Evolutionary conservation across 2,113 vertebrate genomes (phyloP).

Genomic region (Felis chaus): DNA sequence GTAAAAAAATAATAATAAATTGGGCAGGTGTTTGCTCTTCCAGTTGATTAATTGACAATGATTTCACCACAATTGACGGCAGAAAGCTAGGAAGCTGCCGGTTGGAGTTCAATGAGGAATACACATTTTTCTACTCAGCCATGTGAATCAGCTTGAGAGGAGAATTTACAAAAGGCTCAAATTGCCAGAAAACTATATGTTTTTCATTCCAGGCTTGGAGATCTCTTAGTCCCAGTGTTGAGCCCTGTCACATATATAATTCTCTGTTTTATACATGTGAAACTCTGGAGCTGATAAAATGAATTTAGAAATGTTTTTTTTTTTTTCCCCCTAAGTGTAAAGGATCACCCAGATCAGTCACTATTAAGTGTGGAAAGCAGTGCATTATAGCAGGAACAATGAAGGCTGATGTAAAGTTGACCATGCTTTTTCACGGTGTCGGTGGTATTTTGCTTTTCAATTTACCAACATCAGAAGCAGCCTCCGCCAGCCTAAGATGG

Average conservation of each 20-base stretch:
- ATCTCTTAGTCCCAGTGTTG: background rate
- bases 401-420: conserved; percentile 11
- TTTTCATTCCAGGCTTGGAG: conserved; percentile 54
- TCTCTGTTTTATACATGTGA: conserved; percentile 27
- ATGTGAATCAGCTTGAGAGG: conserved; percentile 61
- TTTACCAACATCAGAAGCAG: conserved; percentile 1
- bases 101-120: conserved; percentile 53
- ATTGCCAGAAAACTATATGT: conserved; percentile 61
- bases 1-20: conserved; percentile 79
- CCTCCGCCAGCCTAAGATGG: background rate
- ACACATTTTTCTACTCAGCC: conserved; percentile 48
- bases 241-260: conserved; percentile 11
- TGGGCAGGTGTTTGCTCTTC: conserved; percentile 70
- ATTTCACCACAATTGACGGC: conserved; percentile 64
- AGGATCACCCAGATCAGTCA: conserved; percentile 12
- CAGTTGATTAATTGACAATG: conserved; percentile 67
- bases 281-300: conserved; percentile 56
- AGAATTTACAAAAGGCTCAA: conserved; percentile 71
- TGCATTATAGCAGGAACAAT: background rate
- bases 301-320: background rate
- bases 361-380: background rate
- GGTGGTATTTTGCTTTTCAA: background rate
- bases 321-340: background rate
- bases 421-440: background rate
- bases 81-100: conserved; percentile 62